Percentiles rank a stretch among this genome's conserved stretches.
Conservation (phyloP, 2,113 vertebrate species). For the Antennarius striatus region DNA sequence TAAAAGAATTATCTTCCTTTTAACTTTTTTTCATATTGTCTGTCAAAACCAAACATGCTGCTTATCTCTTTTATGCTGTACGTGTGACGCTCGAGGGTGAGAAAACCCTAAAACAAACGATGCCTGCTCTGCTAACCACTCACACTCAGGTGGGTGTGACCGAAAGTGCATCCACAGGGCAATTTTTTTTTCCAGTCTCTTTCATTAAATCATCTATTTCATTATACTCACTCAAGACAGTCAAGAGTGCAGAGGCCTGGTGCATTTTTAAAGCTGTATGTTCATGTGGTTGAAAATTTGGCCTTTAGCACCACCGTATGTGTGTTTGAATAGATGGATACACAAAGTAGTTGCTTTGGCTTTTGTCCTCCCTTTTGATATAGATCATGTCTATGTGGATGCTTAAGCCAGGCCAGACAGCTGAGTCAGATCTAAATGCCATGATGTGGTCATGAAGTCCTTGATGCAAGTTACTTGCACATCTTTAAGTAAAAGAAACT, state of each 20-base stretch:
- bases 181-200: conserved; percentile 29
- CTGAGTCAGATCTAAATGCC: conserved; percentile 50
- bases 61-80: conserved; percentile 79
- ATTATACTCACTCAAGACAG: conserved; percentile 41
- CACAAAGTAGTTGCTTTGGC: conserved; percentile 52
- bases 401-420: conserved; percentile 41
- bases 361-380: conserved; percentile 30
- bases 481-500: conserved; percentile 46
- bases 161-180: conserved; percentile 53
- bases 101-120: conserved; percentile 50
- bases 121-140: conserved; percentile 49
- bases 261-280: conserved; percentile 45
- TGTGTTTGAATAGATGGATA: conserved; percentile 48
- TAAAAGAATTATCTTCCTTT: conserved; percentile 39
- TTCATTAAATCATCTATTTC: conserved; percentile 52
- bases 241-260: conserved; percentile 44
- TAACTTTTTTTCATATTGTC: conserved; percentile 41
- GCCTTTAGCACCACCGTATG: conserved; percentile 53
- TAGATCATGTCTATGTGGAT: conserved; percentile 42
- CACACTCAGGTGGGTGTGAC: conserved; percentile 21
- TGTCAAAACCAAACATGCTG: conserved; percentile 81
- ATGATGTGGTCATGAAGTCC: conserved; percentile 41
- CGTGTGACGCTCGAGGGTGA: conserved; percentile 57
- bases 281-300: conserved; percentile 57
- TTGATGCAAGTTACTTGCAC: conserved; percentile 52